These are phyloP conservation scores for Hipparchia sbordonii DNA, from an alignment of 2,888 invertebrate genomes.

Conservation along the genomic window DNA sequence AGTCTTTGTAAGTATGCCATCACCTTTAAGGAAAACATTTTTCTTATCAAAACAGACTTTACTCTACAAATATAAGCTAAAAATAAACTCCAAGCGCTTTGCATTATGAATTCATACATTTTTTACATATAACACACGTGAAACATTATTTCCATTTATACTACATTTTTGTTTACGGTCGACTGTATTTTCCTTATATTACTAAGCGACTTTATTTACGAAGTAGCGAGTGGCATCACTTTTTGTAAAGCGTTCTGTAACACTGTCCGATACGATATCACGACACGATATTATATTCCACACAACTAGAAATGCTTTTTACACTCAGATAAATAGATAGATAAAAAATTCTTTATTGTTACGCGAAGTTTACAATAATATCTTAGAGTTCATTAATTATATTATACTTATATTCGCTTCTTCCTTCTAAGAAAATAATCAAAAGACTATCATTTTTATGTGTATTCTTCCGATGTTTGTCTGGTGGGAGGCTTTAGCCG, in stretches of 20 bases:
- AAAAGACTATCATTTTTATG: no score
- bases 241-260: neutral
- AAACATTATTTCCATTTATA: neutral
- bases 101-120: neutral
- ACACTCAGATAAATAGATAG: no score
- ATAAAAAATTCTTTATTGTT: no score
- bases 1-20: no score
- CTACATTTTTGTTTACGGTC: conserved; percentile 1
- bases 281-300: neutral
- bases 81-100: conserved; percentile 8
- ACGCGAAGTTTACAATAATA: no score
- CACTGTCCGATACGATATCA: neutral
- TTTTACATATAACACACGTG: conserved; percentile 1
- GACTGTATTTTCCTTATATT: conserved; percentile 6
- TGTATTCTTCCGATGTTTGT: no score
- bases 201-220: conserved; percentile 21
- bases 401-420: no score
- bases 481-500: no score
- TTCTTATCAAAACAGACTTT: neutral
- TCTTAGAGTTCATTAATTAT: no score
- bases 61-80: neutral
- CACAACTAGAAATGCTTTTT: no score
- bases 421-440: no score
- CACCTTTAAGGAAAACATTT: neutral
- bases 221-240: conserved; percentile 1